Percentiles rank a stretch among this genome's conserved stretches.
These are phyloP conservation scores for Eristalinus aeneus DNA, from an alignment of 2,888 invertebrate species.

Conservation along the genomic window DNA sequence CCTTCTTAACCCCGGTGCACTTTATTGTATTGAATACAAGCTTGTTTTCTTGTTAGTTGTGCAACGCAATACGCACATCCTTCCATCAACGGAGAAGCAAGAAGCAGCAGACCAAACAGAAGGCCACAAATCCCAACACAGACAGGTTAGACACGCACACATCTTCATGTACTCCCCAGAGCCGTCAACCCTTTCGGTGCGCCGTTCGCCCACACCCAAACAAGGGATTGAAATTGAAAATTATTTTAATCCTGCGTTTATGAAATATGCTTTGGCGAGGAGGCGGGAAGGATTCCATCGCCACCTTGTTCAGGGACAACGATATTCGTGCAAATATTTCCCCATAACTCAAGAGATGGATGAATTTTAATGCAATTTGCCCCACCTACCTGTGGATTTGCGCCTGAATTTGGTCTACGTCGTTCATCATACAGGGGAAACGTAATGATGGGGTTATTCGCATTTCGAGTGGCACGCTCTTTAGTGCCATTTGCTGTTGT, in stretches of 20 bases:
- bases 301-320: constrained; percentile 24
- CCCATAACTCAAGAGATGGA: constrained; percentile 38
- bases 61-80: not conserved
- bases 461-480: constrained; percentile 47
- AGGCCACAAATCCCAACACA: constrained; percentile 61
- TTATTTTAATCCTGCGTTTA: constrained; percentile 63
- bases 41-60: constrained; percentile 39
- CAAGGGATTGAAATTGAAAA: constrained; percentile 49
- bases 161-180: constrained; percentile 34
- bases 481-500: constrained; percentile 64
- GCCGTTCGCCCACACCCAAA: not conserved
- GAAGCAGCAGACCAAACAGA: not conserved
- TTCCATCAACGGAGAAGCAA: not conserved
- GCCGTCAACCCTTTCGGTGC: not conserved
- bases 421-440: not conserved
- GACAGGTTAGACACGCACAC: constrained; percentile 27
- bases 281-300: not conserved
- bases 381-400: constrained; percentile 51
- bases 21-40: constrained; percentile 38
- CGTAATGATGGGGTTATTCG: constrained; percentile 37
- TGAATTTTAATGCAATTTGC: constrained; percentile 59
- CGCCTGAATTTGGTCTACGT: constrained; percentile 2
- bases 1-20: not conserved
- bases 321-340: constrained; percentile 49
- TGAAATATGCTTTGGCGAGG: constrained; percentile 24